A percentile compares a stretch with the other conserved stretches of the same genome.
Evolutionary conservation across 2,113 vertebrate species (phyloP).

Genomic region (Podilymbus podiceps): DNA sequence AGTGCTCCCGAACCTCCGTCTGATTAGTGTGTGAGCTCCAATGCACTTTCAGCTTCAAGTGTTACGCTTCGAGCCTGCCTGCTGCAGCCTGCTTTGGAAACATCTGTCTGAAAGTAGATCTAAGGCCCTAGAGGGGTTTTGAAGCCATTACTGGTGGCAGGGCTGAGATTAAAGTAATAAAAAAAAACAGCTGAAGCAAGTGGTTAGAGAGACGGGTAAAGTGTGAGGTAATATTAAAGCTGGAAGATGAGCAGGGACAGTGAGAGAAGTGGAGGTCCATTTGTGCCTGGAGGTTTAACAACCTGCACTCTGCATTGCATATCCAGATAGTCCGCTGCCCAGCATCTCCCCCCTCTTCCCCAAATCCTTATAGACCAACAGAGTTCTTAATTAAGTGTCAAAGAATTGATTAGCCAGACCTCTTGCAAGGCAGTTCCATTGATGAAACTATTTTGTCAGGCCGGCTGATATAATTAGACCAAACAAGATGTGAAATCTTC

Average conservation of each 20-base stretch:
- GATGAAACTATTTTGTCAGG: slow-evolving; percentile 76
- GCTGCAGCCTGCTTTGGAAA: slow-evolving; percentile 4
- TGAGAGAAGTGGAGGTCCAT: not conserved
- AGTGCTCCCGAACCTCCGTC: not conserved
- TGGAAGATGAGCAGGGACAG: not conserved
- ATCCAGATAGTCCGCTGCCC: not conserved
- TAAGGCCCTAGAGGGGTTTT: slow-evolving; percentile 40
- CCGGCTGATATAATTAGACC: slow-evolving; percentile 71
- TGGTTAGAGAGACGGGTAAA: not conserved
- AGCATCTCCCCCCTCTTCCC: not conserved
- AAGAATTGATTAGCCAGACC: slow-evolving; percentile 72
- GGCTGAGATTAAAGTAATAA: slow-evolving; percentile 53
- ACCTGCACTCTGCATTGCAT: not conserved
- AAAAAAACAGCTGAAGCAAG: slow-evolving; percentile 17
- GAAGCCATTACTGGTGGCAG: slow-evolving; percentile 46
- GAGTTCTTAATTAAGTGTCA: slow-evolving; percentile 75
- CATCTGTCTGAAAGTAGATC: slow-evolving; percentile 59
- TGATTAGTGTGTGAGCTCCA: not conserved
- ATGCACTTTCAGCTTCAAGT: slow-evolving; percentile 3
- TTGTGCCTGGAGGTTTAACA: slow-evolving; percentile 26
- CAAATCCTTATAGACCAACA: slow-evolving; percentile 55
- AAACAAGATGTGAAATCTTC: slow-evolving; percentile 74
- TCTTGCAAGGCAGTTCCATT: slow-evolving; percentile 67
- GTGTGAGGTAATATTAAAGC: slow-evolving; percentile 37
- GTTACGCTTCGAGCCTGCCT: not conserved